phyloP scores from a whole-genome alignment of 2,797 vertebrate species.

The Gymnocypris eckloni region DNA sequence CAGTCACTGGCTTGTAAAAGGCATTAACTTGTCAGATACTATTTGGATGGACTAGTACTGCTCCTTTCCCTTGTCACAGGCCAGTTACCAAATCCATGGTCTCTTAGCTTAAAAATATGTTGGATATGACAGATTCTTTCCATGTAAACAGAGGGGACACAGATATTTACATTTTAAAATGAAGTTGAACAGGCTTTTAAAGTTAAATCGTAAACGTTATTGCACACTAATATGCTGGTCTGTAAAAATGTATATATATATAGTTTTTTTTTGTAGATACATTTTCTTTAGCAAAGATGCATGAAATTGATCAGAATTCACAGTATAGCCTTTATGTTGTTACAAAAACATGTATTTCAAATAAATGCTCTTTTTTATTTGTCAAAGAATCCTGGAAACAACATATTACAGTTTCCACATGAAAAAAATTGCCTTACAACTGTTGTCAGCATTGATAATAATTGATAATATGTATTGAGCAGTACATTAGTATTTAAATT shows the following conservation, averaged over 20 bases:
- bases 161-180: not conserved
- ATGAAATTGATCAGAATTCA: not conserved
- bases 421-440: not conserved
- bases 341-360: no score
- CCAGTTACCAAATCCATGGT: conserved; percentile 35
- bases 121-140: conserved; percentile 33
- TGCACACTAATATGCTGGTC: not conserved
- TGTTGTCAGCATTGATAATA: not conserved
- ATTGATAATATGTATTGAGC: not conserved
- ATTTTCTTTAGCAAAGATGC: no score
- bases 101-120: conserved; percentile 40
- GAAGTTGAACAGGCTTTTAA: not conserved
- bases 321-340: not conserved
- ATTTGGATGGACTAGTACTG: not conserved
- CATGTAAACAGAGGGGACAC: not conserved
- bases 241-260: not conserved
- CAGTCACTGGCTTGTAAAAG: conserved; percentile 22
- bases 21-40: conserved; percentile 32
- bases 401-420: not conserved
- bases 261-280: not conserved
- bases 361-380: no score
- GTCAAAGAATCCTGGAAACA: not conserved
- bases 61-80: not conserved
- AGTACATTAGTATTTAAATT: not conserved
- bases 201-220: not conserved